These are phyloP conservation scores for Syrmaticus mikado DNA, from an alignment of 2,113 vertebrate genomes.

Conservation along the genomic window DNA sequence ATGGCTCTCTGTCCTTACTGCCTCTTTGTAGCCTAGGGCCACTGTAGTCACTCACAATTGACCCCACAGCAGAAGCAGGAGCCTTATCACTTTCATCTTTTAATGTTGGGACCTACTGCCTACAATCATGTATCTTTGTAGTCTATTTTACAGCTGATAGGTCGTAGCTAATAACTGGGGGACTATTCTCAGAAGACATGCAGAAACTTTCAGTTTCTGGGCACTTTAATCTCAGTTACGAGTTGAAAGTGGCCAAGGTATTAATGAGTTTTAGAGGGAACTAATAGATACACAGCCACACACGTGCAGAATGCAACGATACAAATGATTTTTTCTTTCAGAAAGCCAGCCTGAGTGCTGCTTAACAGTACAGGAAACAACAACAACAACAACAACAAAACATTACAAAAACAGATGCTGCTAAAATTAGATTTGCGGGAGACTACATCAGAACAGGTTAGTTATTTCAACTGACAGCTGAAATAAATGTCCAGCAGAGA, in stretches of 20 bases:
- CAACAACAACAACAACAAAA: neutral
- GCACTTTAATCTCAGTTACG: neutral
- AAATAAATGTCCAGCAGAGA: neutral
- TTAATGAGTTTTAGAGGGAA: neutral
- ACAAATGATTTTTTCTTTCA: neutral
- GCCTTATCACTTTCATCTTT: neutral
- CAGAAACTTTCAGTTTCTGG: neutral
- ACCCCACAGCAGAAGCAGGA: neutral
- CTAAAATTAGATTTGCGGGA: slow-evolving; percentile 9
- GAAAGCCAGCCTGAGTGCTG: slow-evolving; percentile 4
- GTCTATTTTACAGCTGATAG: neutral
- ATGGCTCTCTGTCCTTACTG: neutral
- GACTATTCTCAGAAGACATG: neutral
- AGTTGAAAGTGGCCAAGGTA: neutral
- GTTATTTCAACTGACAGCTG: neutral
- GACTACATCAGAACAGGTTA: neutral
- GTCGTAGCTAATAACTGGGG: neutral
- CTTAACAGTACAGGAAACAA: neutral
- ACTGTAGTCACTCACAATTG: neutral
- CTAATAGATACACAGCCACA: neutral
- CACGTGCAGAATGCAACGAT: neutral
- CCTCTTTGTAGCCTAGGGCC: neutral
- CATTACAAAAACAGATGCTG: neutral
- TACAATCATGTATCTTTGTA: neutral
- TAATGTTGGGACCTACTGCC: neutral